Percentiles rank a stretch among this genome's conserved stretches.
phyloP scores from a whole-genome alignment of 92 coral and sea anemone species.

The Heliopora coerulea region DNA sequence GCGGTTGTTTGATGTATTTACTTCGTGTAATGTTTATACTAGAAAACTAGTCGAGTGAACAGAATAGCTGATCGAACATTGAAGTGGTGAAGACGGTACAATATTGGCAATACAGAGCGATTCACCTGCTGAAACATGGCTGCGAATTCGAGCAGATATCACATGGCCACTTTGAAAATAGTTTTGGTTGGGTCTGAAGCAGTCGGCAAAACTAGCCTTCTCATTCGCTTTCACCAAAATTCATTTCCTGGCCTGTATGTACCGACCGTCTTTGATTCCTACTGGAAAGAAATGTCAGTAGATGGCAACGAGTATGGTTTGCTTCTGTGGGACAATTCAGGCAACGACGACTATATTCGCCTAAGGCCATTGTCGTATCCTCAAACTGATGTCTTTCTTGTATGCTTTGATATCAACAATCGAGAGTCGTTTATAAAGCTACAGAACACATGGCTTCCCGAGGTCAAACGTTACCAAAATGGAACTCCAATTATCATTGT shows the following conservation, averaged over 20 bases:
- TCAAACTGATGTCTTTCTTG: slow-evolving; percentile 85
- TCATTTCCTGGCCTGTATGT: slow-evolving; percentile 26
- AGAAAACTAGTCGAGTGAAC: too few species aligned
- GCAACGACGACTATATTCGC: slow-evolving; percentile 41
- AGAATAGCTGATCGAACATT: too few species aligned
- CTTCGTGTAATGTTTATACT: too few species aligned
- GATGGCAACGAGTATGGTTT: slow-evolving; percentile 40
- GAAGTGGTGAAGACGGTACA: too few species aligned
- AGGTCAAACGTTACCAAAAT: slow-evolving; percentile 73
- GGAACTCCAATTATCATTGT: slow-evolving; percentile 80
- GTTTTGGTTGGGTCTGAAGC: slow-evolving; percentile 71
- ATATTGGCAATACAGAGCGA: too few species aligned
- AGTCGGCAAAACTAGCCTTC: slow-evolving; percentile 87
- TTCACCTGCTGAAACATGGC: slow-evolving; percentile 15
- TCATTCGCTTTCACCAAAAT: slow-evolving; percentile 55
- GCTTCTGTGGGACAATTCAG: slow-evolving; percentile 52
- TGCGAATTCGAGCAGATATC: slow-evolving; percentile 40
- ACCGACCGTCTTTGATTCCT: slow-evolving; percentile 46
- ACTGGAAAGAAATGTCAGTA: slow-evolving; percentile 49
- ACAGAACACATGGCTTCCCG: slow-evolving; percentile 87
- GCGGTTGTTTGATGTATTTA: too few species aligned
- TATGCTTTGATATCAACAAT: slow-evolving; percentile 81
- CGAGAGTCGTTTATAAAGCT: slow-evolving; percentile 81
- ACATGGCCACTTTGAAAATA: slow-evolving; percentile 44
- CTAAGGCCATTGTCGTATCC: slow-evolving; percentile 80